These are phyloP conservation scores for Pentalonia nigronervosa DNA, from an alignment of 1,140 invertebrate genomes.

Conservation along the genomic window DNA sequence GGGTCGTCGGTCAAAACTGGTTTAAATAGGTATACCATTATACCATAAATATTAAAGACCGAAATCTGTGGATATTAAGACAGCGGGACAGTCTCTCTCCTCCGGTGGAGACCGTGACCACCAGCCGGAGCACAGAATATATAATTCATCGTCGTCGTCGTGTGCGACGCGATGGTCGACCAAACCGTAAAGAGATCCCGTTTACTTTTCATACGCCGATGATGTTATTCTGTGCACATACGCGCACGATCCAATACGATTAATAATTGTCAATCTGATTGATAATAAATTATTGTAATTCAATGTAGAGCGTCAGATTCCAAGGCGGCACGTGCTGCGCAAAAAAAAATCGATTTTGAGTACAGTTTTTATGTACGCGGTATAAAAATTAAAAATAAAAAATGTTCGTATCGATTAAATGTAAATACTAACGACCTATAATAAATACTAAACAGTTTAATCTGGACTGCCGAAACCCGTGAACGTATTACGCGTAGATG, in stretches of 20 bases:
- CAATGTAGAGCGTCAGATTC: neutral
- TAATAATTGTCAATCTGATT: neutral
- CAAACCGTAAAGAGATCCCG: neutral
- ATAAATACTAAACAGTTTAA: neutral
- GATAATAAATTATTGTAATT: neutral
- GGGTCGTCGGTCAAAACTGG: constrained; percentile 30
- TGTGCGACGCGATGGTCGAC: neutral
- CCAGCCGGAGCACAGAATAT: neutral
- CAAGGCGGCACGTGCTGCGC: neutral
- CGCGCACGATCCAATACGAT: neutral
- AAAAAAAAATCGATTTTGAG: neutral
- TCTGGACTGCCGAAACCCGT: neutral
- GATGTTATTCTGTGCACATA: neutral
- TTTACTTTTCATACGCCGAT: neutral
- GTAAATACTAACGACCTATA: neutral
- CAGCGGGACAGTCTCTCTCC: neutral
- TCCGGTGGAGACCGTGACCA: too few species aligned
- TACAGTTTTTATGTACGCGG: neutral
- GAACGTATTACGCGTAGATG: neutral
- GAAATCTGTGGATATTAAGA: neutral
- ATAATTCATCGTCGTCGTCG: neutral
- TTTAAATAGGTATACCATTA: constrained; percentile 22
- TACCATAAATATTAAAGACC: neutral
- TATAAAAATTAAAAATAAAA: neutral
- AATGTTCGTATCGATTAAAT: neutral